A percentile compares a stretch with the other conserved stretches of the same genome.
Evolutionary conservation across 2,888 invertebrate genomes (phyloP).

Genomic region (Lithophane socia): DNA sequence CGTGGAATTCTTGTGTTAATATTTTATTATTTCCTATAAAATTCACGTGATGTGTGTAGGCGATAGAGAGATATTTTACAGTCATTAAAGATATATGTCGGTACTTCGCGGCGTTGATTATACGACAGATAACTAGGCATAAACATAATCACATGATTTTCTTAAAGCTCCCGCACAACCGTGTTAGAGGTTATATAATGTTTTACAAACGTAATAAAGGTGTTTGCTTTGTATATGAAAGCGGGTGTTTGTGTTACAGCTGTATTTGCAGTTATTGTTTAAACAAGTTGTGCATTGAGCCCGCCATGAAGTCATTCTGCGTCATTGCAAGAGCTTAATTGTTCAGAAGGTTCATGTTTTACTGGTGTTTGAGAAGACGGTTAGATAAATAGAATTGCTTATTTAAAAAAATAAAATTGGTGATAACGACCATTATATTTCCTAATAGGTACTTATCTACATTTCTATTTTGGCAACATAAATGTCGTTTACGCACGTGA

Average conservation of each 20-base stretch:
- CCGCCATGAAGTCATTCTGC: background rate
- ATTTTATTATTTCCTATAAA: slow-evolving; percentile 56
- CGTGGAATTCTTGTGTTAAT: slow-evolving; percentile 25
- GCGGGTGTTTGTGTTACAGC: slow-evolving; percentile 17
- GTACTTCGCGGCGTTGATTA: slow-evolving; percentile 45
- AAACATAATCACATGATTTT: slow-evolving; percentile 65
- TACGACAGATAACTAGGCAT: slow-evolving; percentile 57
- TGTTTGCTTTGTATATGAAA: slow-evolving; percentile 37
- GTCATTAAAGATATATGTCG: slow-evolving; percentile 40
- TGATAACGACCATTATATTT: no score
- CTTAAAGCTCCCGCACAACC: slow-evolving; percentile 33
- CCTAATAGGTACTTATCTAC: background rate
- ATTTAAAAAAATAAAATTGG: no score
- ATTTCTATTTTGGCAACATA: background rate
- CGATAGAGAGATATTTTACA: slow-evolving; percentile 51
- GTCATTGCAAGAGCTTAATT: slow-evolving; percentile 5
- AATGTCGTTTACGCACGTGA: background rate
- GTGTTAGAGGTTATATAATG: slow-evolving; percentile 36
- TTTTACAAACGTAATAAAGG: slow-evolving; percentile 36
- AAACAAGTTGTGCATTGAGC: background rate
- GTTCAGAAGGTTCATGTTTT: background rate
- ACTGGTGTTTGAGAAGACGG: background rate
- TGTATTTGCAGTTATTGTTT: slow-evolving; percentile 31
- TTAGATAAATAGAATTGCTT: background rate
- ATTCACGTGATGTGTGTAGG: slow-evolving; percentile 66